Percentiles rank a stretch among this genome's conserved stretches.
These are phyloP conservation scores for Carpatolechia fugitivella DNA, from an alignment of 2,888 invertebrate genomes.

Conservation along the genomic window DNA sequence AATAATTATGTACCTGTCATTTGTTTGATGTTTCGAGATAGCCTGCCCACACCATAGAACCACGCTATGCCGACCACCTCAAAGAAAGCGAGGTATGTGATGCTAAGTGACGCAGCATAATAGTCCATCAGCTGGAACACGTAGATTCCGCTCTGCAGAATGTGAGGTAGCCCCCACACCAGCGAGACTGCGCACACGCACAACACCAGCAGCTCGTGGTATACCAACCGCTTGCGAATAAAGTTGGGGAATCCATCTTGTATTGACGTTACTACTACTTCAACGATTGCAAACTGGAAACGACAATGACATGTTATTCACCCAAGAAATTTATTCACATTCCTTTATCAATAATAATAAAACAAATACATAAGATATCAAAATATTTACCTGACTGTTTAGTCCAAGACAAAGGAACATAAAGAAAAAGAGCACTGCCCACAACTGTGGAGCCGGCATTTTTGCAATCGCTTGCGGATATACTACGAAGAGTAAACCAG, in stretches of 20 bases:
- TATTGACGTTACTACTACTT: constrained; percentile 95
- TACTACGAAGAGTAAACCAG: constrained; percentile 93
- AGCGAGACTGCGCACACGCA: constrained; percentile 91
- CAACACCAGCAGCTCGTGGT: constrained; percentile 92
- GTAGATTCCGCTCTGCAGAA: constrained; percentile 94
- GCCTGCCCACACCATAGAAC: constrained; percentile 91
- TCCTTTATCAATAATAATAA: not conserved
- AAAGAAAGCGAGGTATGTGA: constrained; percentile 95
- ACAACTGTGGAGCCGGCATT: constrained; percentile 94
- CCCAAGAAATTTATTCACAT: not conserved
- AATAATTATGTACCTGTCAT: constrained; percentile 90
- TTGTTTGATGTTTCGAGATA: constrained; percentile 91
- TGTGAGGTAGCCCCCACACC: constrained; percentile 91
- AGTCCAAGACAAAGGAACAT: constrained; percentile 93
- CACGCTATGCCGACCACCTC: constrained; percentile 95
- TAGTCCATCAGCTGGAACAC: constrained; percentile 95
- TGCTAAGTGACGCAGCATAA: constrained; percentile 94
- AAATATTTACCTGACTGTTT: constrained; percentile 87
- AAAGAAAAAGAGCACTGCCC: constrained; percentile 94
- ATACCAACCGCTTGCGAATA: constrained; percentile 89
- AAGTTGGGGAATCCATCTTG: constrained; percentile 95
- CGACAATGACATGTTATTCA: constrained; percentile 14
- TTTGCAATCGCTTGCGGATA: constrained; percentile 95
- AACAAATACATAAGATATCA: not conserved
- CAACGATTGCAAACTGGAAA: constrained; percentile 94